phyloP scores from a whole-genome alignment of 1,140 invertebrate genomes.

The Drosophila truncata region DNA sequence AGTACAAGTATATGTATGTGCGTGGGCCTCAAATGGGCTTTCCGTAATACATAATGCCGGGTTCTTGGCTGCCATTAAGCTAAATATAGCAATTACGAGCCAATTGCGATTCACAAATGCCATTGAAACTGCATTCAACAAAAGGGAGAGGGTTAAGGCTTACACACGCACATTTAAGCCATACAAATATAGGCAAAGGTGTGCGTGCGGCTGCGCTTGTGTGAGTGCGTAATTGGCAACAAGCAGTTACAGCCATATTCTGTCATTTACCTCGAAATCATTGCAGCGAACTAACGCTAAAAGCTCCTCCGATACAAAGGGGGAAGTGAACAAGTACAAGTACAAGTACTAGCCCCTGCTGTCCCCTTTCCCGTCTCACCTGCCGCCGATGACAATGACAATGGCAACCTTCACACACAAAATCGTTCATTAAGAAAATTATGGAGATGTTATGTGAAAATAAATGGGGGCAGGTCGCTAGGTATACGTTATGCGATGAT shows the following conservation, averaged over 20 bases:
- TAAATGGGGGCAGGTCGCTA: slow-evolving; percentile 28
- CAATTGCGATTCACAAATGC: slow-evolving; percentile 81
- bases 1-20: slow-evolving; percentile 10
- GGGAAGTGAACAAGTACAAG: neutral
- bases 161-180: slow-evolving; percentile 48
- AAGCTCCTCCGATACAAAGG: slow-evolving; percentile 1
- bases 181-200: slow-evolving; percentile 12
- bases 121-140: slow-evolving; percentile 80
- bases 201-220: slow-evolving; percentile 13
- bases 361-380: slow-evolving; percentile 14
- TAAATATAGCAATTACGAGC: slow-evolving; percentile 82
- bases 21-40: slow-evolving; percentile 30
- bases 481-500: slow-evolving; percentile 17
- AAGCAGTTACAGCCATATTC: slow-evolving; percentile 51
- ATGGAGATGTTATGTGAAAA: slow-evolving; percentile 47
- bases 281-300: slow-evolving; percentile 55
- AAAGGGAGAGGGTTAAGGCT: slow-evolving; percentile 20
- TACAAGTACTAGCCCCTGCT: slow-evolving; percentile 9
- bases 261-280: slow-evolving; percentile 71
- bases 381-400: slow-evolving; percentile 50
- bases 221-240: slow-evolving; percentile 47
- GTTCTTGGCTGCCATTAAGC: slow-evolving; percentile 73
- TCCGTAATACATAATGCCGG: slow-evolving; percentile 60
- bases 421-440: slow-evolving; percentile 83
- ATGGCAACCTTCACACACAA: slow-evolving; percentile 84